These are phyloP conservation scores for Homarus americanus DNA, from an alignment of 1,140 invertebrate genomes.

Conservation along the genomic window DNA sequence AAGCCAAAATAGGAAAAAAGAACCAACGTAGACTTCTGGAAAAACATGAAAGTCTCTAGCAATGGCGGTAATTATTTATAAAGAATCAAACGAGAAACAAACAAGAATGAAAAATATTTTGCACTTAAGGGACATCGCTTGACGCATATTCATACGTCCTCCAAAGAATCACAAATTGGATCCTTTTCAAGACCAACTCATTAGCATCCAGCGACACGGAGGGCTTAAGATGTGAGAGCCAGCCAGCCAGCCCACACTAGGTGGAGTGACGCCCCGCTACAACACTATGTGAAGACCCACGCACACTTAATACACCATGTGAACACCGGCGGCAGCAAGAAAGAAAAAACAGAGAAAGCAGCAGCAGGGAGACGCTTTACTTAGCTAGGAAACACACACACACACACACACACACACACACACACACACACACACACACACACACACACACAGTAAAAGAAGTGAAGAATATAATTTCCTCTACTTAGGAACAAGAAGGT, in stretches of 20 bases:
- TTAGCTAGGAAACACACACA: too few species aligned
- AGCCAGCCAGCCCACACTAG: not conserved
- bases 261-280: not conserved
- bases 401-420: too few species aligned
- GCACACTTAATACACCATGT: not conserved
- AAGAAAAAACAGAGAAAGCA: too few species aligned
- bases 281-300: not conserved
- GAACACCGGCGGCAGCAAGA: not conserved
- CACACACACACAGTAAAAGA: not conserved
- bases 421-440: too few species aligned
- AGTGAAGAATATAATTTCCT: not conserved
- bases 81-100: constrained; percentile 68
- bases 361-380: too few species aligned
- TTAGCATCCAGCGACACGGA: constrained; percentile 42
- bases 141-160: constrained; percentile 61
- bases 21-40: not conserved
- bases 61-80: constrained; percentile 60
- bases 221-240: not conserved
- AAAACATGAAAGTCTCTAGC: constrained; percentile 19
- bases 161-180: constrained; percentile 65
- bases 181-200: constrained; percentile 53
- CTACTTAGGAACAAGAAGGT: not conserved
- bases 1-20: not conserved
- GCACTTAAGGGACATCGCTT: constrained; percentile 57
- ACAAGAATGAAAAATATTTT: constrained; percentile 67